Evolutionary conservation across 92 coral and sea anemone species (phyloP).

Genomic region (Ricordea florida): DNA sequence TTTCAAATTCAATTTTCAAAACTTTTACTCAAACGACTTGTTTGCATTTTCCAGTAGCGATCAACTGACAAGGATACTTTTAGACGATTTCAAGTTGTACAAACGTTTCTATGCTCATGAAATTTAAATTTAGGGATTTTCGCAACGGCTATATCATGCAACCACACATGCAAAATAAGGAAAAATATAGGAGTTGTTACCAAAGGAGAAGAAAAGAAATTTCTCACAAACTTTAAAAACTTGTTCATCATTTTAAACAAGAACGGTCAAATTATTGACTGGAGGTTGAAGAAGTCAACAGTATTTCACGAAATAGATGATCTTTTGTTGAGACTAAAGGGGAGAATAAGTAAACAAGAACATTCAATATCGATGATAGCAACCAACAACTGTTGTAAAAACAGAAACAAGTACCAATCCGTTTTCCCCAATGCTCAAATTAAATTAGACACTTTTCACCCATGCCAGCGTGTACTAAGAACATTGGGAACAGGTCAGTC

Average conservation of each 20-base stretch:
- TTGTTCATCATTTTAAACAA: conserved; percentile 28
- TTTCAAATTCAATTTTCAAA: neutral
- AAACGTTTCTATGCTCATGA: neutral
- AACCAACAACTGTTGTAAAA: conserved; percentile 40
- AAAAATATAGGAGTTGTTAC: too few species aligned
- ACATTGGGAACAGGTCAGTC: conserved; percentile 10
- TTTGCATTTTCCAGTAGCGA: conserved; percentile 21
- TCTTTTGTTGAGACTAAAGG: neutral
- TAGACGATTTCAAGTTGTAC: conserved; percentile 21
- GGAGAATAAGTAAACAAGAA: neutral
- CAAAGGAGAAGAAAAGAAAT: too few species aligned
- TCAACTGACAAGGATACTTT: conserved; percentile 12
- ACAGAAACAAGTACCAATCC: conserved; percentile 18
- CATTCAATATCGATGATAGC: neutral
- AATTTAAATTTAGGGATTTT: neutral
- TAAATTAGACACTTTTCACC: neutral
- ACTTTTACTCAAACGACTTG: conserved; percentile 11
- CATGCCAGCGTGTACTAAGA: conserved; percentile 21
- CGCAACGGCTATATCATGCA: neutral
- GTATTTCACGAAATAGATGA: conserved; percentile 34
- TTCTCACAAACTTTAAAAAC: too few species aligned
- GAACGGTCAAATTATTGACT: conserved; percentile 8
- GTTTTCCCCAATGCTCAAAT: neutral
- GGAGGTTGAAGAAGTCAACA: conserved; percentile 34
- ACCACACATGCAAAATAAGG: too few species aligned